Percentiles rank a stretch among this genome's conserved stretches.
These are phyloP conservation scores for Phthorimaea operculella DNA, from an alignment of 1,140 invertebrate genomes.

Conservation along the genomic window DNA sequence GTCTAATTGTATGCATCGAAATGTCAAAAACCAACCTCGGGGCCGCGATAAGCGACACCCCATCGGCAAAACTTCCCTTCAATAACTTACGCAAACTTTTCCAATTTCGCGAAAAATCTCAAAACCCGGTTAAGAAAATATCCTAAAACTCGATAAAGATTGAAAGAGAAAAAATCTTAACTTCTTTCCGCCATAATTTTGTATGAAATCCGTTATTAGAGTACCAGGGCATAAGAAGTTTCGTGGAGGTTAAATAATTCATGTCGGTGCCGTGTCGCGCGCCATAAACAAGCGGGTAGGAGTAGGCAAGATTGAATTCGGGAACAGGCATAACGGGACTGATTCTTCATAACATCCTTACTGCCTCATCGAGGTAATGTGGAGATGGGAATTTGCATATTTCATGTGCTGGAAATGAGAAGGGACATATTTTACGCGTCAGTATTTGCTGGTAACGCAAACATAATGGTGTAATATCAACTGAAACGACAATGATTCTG, in stretches of 20 bases:
- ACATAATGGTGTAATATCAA: too few relatives aligned
- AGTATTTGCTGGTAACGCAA: too few relatives aligned
- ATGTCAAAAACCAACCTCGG: too few relatives aligned
- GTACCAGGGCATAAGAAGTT: background rate
- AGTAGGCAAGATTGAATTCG: background rate
- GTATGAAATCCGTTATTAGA: background rate
- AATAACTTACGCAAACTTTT: slow-evolving; percentile 1
- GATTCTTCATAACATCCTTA: background rate
- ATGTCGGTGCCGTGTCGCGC: background rate
- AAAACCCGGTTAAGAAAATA: too few relatives aligned
- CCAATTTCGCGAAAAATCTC: background rate
- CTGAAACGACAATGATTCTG: too few relatives aligned
- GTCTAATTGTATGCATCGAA: too few relatives aligned
- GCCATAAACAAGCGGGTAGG: too few relatives aligned
- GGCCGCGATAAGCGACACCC: too few relatives aligned
- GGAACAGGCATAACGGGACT: background rate
- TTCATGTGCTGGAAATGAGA: too few relatives aligned
- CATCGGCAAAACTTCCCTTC: background rate
- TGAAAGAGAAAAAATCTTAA: background rate
- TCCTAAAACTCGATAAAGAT: background rate
- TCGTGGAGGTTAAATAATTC: background rate
- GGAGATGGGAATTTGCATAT: too few relatives aligned
- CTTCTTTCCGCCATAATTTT: background rate
- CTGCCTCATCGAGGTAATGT: too few relatives aligned
- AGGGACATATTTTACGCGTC: too few relatives aligned